Evolutionary conservation across 2,113 vertebrate genomes (phyloP).

Genomic region (Oenanthe melanoleuca): DNA sequence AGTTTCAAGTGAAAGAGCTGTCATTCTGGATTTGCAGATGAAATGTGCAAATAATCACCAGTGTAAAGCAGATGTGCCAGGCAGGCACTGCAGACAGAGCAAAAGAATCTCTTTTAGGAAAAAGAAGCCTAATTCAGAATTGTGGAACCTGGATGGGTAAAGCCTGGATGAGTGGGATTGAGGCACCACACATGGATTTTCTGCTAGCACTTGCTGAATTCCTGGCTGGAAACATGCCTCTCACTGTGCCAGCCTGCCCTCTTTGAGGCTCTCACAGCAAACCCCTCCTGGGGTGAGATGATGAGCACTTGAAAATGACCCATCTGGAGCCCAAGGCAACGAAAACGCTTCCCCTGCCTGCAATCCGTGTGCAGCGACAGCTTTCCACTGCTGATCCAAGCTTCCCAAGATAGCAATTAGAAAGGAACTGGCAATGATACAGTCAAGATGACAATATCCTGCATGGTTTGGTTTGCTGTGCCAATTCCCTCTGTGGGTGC

Average conservation of each 20-base stretch:
- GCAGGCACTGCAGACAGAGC: background rate
- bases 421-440: background rate
- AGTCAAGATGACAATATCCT: background rate
- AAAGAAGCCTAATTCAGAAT: background rate
- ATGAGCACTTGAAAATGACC: background rate
- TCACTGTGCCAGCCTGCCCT: background rate
- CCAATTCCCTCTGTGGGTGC: background rate
- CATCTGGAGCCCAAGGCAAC: background rate
- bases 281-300: background rate
- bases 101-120: background rate
- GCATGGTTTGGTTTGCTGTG: background rate
- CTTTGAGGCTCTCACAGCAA: background rate
- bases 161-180: background rate
- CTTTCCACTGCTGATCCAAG: slow-evolving; percentile 4
- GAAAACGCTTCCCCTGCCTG: background rate
- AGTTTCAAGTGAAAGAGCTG: background rate
- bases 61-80: background rate
- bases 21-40: background rate
- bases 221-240: background rate
- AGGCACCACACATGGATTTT: background rate
- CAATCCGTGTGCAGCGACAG: background rate
- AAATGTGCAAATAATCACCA: background rate
- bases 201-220: background rate
- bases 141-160: background rate
- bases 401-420: slow-evolving; percentile 6